Conservation (phyloP, 2,797 vertebrate genomes). For the Amphiprion clarkii region DNA sequence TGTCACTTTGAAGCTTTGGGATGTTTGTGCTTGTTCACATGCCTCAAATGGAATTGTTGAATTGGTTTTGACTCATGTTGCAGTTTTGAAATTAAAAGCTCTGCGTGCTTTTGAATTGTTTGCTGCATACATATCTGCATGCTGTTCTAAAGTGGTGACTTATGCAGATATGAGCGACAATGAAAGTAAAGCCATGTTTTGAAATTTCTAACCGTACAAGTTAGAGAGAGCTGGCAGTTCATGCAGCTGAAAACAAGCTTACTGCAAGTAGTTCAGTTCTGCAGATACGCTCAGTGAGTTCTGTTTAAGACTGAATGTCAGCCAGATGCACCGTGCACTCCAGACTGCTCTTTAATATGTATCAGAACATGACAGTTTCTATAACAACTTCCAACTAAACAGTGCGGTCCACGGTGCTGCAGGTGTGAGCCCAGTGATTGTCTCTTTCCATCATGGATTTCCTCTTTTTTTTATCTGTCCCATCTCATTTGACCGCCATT, state of each 20-base stretch:
- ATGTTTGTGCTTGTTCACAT: slow-evolving; percentile 22
- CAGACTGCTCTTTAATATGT: slow-evolving; percentile 28
- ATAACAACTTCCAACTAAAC: slow-evolving; percentile 35
- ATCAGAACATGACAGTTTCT: slow-evolving; percentile 43
- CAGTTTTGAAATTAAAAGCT: background rate
- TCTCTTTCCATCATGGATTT: slow-evolving; percentile 41
- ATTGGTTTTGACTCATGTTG: background rate
- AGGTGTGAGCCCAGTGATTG: slow-evolving; percentile 33
- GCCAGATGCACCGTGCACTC: slow-evolving; percentile 33
- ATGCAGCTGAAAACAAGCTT: slow-evolving; percentile 17
- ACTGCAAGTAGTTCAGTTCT: slow-evolving; percentile 14
- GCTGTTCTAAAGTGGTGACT: background rate
- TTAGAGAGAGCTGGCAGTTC: slow-evolving; percentile 10
- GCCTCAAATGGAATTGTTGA: slow-evolving; percentile 1
- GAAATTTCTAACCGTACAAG: background rate
- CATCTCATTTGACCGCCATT: slow-evolving; percentile 14
- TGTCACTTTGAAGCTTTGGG: slow-evolving; percentile 13
- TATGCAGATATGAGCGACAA: slow-evolving; percentile 19
- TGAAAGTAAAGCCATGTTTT: slow-evolving; percentile 32
- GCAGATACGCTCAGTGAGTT: slow-evolving; percentile 15
- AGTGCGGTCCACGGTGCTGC: slow-evolving; percentile 18
- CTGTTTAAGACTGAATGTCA: slow-evolving; percentile 21
- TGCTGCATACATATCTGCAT: slow-evolving; percentile 1
- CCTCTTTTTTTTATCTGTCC: slow-evolving; percentile 31
- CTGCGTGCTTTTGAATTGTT: slow-evolving; percentile 16